These are phyloP conservation scores for Papilio glaucus DNA, from an alignment of 1,140 invertebrate genomes.

Conservation along the genomic window DNA sequence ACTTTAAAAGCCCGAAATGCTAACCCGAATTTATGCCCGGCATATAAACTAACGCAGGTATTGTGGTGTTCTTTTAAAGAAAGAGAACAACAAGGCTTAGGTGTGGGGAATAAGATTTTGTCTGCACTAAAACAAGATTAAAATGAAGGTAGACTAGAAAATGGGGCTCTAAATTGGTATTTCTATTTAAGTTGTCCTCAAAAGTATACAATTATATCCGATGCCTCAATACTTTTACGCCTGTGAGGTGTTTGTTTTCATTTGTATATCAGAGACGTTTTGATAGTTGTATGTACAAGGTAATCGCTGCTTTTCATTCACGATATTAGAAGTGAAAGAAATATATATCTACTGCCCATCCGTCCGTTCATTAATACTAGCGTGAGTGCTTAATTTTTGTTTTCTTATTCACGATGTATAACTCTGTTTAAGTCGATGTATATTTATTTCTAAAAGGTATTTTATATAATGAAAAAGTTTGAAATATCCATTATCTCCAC, in stretches of 20 bases:
- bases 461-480: constrained; percentile 18
- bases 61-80: constrained; percentile 26
- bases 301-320: too few species aligned
- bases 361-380: too few species aligned
- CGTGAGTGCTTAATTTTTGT: too few species aligned
- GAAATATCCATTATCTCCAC: constrained; percentile 20
- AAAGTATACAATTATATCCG: neutral
- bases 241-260: neutral
- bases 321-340: too few species aligned
- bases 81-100: constrained; percentile 39
- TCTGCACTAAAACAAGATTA: constrained; percentile 15
- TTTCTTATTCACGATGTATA: neutral
- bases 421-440: neutral
- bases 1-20: constrained; percentile 53
- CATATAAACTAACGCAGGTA: constrained; percentile 43
- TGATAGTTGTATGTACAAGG: too few species aligned
- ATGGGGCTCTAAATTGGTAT: neutral
- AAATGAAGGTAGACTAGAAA: constrained; percentile 19
- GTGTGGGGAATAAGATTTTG: constrained; percentile 34
- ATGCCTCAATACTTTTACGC: neutral
- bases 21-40: constrained; percentile 56
- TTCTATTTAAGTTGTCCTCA: neutral
- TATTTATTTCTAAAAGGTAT: neutral
- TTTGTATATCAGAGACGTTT: too few species aligned
- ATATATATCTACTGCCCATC: too few species aligned